These are phyloP conservation scores for Nemurella pictetii DNA, from an alignment of 2,888 invertebrate species.

Conservation along the genomic window DNA sequence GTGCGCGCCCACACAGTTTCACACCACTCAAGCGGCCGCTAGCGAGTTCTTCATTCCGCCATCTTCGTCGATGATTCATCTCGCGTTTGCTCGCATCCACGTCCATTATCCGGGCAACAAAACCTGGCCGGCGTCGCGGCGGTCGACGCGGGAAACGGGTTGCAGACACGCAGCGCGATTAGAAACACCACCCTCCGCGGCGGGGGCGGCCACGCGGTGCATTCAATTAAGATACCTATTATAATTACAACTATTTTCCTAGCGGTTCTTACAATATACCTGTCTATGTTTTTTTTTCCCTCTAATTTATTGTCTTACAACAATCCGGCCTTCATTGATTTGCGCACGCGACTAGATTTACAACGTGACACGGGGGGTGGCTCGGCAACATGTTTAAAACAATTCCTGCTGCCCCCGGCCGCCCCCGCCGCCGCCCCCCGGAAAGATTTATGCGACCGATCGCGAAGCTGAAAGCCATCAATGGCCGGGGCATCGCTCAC, in stretches of 20 bases:
- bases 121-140: background rate
- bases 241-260: background rate
- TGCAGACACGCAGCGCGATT: background rate
- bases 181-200: background rate
- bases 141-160: background rate
- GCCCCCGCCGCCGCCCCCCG: background rate
- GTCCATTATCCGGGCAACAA: background rate
- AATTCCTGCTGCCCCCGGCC: background rate
- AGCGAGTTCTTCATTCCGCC: background rate
- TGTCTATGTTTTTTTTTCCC: background rate
- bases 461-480: background rate
- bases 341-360: background rate
- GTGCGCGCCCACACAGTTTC: background rate
- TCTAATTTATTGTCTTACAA: background rate
- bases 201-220: background rate
- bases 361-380: background rate
- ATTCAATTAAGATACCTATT: background rate
- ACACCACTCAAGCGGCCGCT: too few species aligned
- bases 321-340: background rate
- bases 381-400: background rate
- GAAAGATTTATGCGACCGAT: background rate
- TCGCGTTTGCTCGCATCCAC: background rate
- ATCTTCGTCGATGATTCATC: background rate
- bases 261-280: too few species aligned
- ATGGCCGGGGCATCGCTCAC: background rate